Evolutionary conservation across 2,797 vertebrate genomes (phyloP).

Genomic region (Urosaurus nigricauda): DNA sequence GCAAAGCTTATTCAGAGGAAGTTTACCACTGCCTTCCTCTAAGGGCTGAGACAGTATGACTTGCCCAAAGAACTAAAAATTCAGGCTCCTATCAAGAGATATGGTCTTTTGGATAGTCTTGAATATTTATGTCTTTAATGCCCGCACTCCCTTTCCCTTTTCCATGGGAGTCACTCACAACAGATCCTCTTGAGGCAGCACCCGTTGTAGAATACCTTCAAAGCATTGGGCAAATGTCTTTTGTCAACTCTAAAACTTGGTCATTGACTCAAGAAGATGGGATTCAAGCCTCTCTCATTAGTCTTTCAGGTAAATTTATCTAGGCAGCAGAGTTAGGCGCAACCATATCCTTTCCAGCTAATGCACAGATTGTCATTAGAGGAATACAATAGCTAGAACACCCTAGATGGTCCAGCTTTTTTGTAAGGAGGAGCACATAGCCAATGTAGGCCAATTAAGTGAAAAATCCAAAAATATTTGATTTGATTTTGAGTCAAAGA

Average conservation of each 20-base stretch:
- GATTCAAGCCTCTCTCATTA: neutral
- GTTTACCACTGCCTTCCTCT: too few species aligned
- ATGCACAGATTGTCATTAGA: neutral
- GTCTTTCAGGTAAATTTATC: neutral
- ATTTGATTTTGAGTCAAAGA: neutral
- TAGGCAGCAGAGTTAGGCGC: neutral
- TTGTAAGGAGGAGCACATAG: neutral
- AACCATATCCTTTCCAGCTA: neutral
- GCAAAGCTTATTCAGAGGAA: too few species aligned
- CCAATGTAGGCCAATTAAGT: neutral
- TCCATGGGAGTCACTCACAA: neutral
- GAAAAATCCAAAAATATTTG: neutral
- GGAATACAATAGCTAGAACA: neutral
- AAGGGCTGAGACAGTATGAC: too few species aligned
- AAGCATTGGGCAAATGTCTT: neutral
- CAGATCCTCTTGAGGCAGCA: neutral
- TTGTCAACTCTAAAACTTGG: neutral
- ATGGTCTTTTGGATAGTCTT: too few species aligned
- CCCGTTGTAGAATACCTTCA: neutral
- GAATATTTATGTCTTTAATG: neutral
- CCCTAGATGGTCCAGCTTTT: neutral
- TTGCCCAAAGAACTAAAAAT: too few species aligned
- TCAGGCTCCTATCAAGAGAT: too few species aligned
- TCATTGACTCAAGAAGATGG: neutral
- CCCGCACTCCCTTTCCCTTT: neutral